phyloP scores from a whole-genome alignment of 1,140 invertebrate species.

The Hylyphantes graminicola region DNA sequence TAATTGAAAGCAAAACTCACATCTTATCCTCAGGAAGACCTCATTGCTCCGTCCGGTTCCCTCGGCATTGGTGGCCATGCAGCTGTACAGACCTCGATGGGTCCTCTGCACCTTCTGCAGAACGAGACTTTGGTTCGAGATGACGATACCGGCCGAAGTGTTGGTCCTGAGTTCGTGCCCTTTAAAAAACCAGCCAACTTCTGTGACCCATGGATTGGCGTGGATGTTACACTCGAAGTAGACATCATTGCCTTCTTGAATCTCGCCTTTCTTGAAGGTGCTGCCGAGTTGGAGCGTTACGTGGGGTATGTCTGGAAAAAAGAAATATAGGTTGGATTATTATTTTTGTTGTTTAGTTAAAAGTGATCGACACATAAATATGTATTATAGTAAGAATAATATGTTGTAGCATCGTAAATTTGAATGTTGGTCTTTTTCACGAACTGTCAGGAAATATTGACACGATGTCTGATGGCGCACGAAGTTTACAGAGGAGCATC shows the following conservation, averaged over 20 bases:
- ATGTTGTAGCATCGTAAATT: too few relatives aligned
- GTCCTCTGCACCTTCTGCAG: slow-evolving; percentile 75
- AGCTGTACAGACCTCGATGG: slow-evolving; percentile 80
- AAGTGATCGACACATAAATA: too few relatives aligned
- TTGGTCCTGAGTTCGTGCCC: slow-evolving; percentile 77
- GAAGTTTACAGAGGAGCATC: too few relatives aligned
- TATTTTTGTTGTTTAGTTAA: too few relatives aligned
- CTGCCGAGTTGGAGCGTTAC: slow-evolving; percentile 83
- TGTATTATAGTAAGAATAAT: too few relatives aligned
- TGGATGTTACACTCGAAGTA: slow-evolving; percentile 90
- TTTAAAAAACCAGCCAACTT: slow-evolving; percentile 76
- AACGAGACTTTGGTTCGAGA: slow-evolving; percentile 84
- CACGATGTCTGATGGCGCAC: too few relatives aligned
- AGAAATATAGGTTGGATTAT: not conserved
- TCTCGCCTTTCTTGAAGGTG: slow-evolving; percentile 85
- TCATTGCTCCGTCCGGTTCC: slow-evolving; percentile 88
- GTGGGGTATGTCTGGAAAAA: slow-evolving; percentile 81
- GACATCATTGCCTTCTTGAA: slow-evolving; percentile 80
- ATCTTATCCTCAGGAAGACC: slow-evolving; percentile 78
- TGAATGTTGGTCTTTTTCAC: too few relatives aligned
- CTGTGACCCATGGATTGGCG: slow-evolving; percentile 85
- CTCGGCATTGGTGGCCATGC: slow-evolving; percentile 88
- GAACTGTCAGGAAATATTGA: too few relatives aligned
- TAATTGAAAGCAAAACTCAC: slow-evolving; percentile 66
- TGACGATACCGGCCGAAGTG: slow-evolving; percentile 78